Base-by-base conservation (phyloP, 1,140 invertebrate species). In the Temnothorax nylanderi region DNA sequence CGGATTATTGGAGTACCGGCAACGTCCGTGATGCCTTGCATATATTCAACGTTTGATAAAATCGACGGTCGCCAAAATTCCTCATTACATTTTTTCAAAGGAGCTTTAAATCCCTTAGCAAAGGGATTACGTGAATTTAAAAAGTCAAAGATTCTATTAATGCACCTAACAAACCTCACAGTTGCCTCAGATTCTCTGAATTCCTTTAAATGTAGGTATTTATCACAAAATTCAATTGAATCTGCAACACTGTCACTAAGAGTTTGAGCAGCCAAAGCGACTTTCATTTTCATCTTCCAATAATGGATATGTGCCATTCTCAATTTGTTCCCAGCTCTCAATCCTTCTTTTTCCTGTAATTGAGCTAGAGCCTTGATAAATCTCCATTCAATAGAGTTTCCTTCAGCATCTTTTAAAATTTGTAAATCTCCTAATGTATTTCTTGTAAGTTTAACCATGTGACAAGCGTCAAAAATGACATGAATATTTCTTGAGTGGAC, bases 141-240 rank as follows among this genome's bases (percentile, higher is more conserved):
- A 21, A 74, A 74, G 13, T 56, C 71, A 44, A 56, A 74, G 0
- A 74, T 32, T 56, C 10, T 37, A 37, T 72, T n/a, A 16, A 74
- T 34, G 13, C 71, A 74, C 0, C 71, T 13, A 21, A 74, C 56
- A 21, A 74, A 74, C 2, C 18, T 2, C 4, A 72, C 26, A 13
- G 51, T 74, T 74, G 49, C 71, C 3, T 74, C 32, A n/a, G 11
- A 26, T n/a, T 2, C 32, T 26, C 21, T 32, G 21, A 74, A 74
- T 37, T 54, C 16, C 1, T 10, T 0, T 74, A 74, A 74, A 37
- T 32, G 0, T 5, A 74, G 11, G 1, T 37, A 2, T 13, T 44
- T 18, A 7, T 2, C 5, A 56, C 51, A 74, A 74, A 56, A 74
- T 26, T 37, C 8, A 21, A 74, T 74, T 0, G 51, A 10, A 32